Conservation (phyloP, 2,797 vertebrate species). For the Anguilla megastoma region DNA sequence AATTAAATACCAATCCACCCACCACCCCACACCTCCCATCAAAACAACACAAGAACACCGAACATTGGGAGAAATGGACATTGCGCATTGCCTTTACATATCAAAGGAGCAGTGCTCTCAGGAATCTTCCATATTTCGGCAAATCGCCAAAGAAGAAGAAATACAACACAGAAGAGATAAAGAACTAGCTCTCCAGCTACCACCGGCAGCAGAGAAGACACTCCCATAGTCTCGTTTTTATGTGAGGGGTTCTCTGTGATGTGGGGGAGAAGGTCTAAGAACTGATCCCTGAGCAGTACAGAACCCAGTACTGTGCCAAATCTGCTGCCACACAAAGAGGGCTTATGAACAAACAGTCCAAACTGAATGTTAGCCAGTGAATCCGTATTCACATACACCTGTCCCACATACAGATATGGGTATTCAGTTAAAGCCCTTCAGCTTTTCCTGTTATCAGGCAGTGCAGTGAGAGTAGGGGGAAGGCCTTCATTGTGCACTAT, state of each 20-base stretch:
- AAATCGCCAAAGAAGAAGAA: slow-evolving; percentile 16
- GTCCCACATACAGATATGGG: not conserved
- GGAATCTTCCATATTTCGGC: slow-evolving; percentile 13
- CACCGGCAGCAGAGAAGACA: not conserved
- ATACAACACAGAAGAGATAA: slow-evolving; percentile 12
- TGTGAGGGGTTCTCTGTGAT: too few relatives aligned
- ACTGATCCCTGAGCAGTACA: not conserved
- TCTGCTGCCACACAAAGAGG: too few relatives aligned
- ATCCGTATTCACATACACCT: not conserved
- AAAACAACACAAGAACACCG: not conserved
- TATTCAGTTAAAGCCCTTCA: not conserved
- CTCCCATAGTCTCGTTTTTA: not conserved
- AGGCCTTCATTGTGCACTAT: not conserved
- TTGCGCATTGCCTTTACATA: not conserved
- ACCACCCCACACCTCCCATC: not conserved
- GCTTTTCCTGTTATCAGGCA: not conserved
- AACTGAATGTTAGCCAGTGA: not conserved
- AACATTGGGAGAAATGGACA: not conserved
- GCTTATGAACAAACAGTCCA: not conserved
- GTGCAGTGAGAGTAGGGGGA: not conserved
- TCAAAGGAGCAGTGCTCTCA: not conserved
- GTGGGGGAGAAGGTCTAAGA: not conserved
- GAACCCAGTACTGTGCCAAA: not conserved
- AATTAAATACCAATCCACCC: not conserved
- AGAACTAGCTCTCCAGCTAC: not conserved